These are phyloP conservation scores for Hypotaenidia okinawae DNA, from an alignment of 2,797 vertebrate genomes.

Conservation along the genomic window DNA sequence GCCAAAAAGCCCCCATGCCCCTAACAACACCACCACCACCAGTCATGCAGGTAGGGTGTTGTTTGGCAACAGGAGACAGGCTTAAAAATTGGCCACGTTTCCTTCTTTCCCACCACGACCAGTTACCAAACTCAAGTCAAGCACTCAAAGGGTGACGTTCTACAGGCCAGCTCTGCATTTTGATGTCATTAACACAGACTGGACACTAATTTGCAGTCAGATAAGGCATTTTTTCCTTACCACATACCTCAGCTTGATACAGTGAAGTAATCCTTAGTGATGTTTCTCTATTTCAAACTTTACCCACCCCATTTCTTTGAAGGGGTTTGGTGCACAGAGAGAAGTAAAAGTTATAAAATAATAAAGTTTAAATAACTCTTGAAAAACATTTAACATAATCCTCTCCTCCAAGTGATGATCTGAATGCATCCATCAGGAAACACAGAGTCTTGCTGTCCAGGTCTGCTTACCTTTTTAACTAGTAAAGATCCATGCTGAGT, in stretches of 20 bases:
- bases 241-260: background rate
- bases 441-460: too few species aligned
- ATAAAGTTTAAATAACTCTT: background rate
- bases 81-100: background rate
- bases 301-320: background rate
- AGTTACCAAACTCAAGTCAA: background rate
- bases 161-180: background rate
- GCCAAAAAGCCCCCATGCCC: background rate
- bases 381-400: background rate
- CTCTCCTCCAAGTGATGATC: background rate
- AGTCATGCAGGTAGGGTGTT: background rate
- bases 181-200: background rate
- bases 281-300: background rate
- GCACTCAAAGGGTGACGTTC: background rate
- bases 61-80: background rate
- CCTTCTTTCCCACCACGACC: background rate
- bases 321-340: background rate
- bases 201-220: background rate
- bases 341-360: background rate
- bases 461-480: slow-evolving; percentile 46
- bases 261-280: background rate
- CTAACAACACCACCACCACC: too few species aligned
- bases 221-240: background rate
- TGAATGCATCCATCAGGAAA: background rate
- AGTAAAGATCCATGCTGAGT: background rate